Evolutionary conservation across 1,140 invertebrate genomes (phyloP), one percentile per base, ranked within the genome.

Genomic region (Sinella curviseta): DNA sequence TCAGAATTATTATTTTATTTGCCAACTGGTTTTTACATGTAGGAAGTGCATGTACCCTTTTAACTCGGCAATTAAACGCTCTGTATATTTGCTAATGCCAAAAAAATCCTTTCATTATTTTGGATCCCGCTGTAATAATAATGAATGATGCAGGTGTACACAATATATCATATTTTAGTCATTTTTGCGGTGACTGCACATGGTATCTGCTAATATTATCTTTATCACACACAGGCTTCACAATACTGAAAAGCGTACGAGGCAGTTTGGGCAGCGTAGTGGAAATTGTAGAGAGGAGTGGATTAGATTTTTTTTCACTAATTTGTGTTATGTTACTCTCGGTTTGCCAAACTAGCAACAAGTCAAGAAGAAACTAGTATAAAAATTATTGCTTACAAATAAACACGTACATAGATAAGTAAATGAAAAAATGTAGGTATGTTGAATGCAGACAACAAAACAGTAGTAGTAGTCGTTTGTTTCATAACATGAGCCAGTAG

Each of bases 251-350:
- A 17, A n/a, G n/a, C n/a, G 17, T 48, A 60, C 31, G 31, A 31
- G 65, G 26, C 31, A 33, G 65, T 70, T 70, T 70, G 65, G 65
- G 65, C 65, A 70, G 12, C 31, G 65, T 70, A 31, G 65, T 70
- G 65, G 26, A 70, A 70, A 48, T 48, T 8, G 39, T 12, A 8
- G 39, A 48, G 39, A 48, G 39, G 39, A 48, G 20, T 48, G 39
- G 39, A 8, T 48, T 48, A 48, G n/a, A n/a, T n/a, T n/a, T n/a
- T n/a, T 24, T 70, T 70, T 70, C 31, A 30, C 65, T 70, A 70
- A 70, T 70, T 70, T 70, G 2, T 24, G 31, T n/a, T 30, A n/a
- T 60, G 24, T 26, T 48, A 12, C 39, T 48, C 20, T 48, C 8
- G 39, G 39, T 12, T 48, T 60, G 57, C 24, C 57, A 26, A 60